Evolutionary conservation across 2,113 vertebrate genomes (phyloP).

Genomic region (Tor tambroides): DNA sequence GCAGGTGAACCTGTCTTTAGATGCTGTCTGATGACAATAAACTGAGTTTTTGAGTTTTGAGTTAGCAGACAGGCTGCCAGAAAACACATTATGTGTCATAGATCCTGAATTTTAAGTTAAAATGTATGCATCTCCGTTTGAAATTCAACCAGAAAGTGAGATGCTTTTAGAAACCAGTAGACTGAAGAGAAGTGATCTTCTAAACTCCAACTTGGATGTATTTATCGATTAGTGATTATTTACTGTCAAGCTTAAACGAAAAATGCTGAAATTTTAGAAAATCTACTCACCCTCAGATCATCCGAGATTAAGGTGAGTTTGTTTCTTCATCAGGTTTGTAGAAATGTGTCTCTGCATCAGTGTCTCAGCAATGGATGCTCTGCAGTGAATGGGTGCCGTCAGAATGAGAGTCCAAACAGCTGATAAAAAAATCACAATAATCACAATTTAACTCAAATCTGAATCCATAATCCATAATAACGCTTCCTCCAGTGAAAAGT

Average conservation of each 20-base stretch:
- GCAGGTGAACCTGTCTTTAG: slow-evolving; percentile 68
- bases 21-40: not conserved
- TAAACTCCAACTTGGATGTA: not conserved
- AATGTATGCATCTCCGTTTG: not conserved
- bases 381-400: not conserved
- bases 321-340: too few species aligned
- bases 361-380: not conserved
- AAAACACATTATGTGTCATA: not conserved
- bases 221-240: not conserved
- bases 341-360: too few species aligned
- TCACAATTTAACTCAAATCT: too few species aligned
- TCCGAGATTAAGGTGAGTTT: too few species aligned
- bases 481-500: too few species aligned
- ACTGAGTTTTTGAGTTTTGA: too few species aligned
- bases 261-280: not conserved
- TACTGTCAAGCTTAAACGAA: not conserved
- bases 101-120: not conserved
- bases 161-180: not conserved
- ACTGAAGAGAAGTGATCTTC: not conserved
- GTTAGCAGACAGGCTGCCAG: not conserved
- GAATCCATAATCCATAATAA: too few species aligned
- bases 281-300: too few species aligned
- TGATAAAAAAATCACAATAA: too few species aligned
- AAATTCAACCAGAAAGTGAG: not conserved
- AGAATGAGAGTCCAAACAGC: too few species aligned